Base-by-base conservation (phyloP, 2,888 invertebrate species). In the Parelbella ahira region DNA sequence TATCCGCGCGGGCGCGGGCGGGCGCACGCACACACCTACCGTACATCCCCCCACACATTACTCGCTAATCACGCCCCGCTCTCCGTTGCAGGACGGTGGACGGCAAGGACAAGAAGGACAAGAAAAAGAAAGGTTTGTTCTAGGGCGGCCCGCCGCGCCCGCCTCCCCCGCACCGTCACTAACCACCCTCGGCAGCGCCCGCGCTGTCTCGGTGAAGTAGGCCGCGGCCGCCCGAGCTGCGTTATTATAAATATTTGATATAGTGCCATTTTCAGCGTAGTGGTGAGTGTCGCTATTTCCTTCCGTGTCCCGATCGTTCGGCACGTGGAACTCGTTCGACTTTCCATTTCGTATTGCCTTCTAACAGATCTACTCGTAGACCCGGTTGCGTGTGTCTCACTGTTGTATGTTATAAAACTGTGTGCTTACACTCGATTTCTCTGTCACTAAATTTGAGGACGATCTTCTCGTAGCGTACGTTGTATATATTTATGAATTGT, bases 121-220 rank as follows among this genome's bases (percentile, higher is more conserved):
- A 94, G 90, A 95, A 95, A 91, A 94, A 93, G 90, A 95, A 95
- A 89, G 94, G 95, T 78, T 91, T 95, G 86, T 95, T 96, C 88
- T 95, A 93, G 91, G 58, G 45, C 54, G 52, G 62, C 60, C 60
- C 50, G 47, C 55, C 48, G 57, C 57, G 15, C n/a, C n/a, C 55
- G 60, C 65, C 58, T 78, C 82, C 82, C 77, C 80, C 81, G 79
- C 68, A 58, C 63, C 71, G 81, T 79, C 72, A 81, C 81, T 83
- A 81, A 82, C 76, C n/a, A n/a, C n/a, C 54, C 50, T 44, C 46
- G 42, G 23, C 42, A 18, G 11, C 13, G 36, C 34, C 27, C 32
- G 38, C 20, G n/a, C n/a, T n/a, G n/a, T n/a, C n/a, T n/a, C n/a
- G n/a, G n/a, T n/a, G n/a, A n/a, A n/a, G n/a, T n/a, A n/a, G n/a